Evolutionary conservation across 1,140 invertebrate species (phyloP), one percentile per base, ranked within the genome.

Genomic region (Trachelipus rathkii): DNA sequence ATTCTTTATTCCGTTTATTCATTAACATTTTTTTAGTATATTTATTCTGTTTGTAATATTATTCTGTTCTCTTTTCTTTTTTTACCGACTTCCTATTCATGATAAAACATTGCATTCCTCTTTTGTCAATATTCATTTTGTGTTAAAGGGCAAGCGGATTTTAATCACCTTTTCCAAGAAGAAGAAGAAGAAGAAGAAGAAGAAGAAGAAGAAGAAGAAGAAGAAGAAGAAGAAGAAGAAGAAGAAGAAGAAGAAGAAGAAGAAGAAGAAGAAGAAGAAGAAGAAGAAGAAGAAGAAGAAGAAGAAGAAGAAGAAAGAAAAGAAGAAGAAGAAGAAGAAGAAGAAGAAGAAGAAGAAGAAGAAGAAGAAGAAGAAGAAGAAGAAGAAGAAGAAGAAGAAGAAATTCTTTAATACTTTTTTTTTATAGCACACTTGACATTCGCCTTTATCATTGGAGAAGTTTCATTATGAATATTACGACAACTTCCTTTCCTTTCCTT

Each of bases 241-340:
- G 43, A 19, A 53, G 72, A 73, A 43, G 21, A 43, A 53, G 44
- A 50, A 46, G 53, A 44, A 73, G 72, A 73, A 46, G 53, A 43
- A 73, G 46, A 73, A 19, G 23, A 43, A 53, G 72, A 73, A 46
- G 53, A 43, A 73, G 46, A 73, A 46, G 53, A 43, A 53, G 46
- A 73, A 43, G 43, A 43, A 73, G 46, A 73, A 43, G 43, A 43
- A 73, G 72, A 73, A 46, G 43, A 46, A 73, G 72, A 73, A 46
- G 43, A 43, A 53, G 43, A 73, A 19, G 53, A 46, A 53, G 72
- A 73, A 46, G 53, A n/a, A 72, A 33, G 44, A 23, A 72, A 33
- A 44, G 71, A 72, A 33, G 44, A 33, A 44, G 71, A 10, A 2
- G 53, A 43, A 21, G 72, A 68, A n/a, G 53, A 8, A 10, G 33